Evolutionary conservation across 92 coral and sea anemone genomes (phyloP).

Genomic region (Heteractis magnifica): DNA sequence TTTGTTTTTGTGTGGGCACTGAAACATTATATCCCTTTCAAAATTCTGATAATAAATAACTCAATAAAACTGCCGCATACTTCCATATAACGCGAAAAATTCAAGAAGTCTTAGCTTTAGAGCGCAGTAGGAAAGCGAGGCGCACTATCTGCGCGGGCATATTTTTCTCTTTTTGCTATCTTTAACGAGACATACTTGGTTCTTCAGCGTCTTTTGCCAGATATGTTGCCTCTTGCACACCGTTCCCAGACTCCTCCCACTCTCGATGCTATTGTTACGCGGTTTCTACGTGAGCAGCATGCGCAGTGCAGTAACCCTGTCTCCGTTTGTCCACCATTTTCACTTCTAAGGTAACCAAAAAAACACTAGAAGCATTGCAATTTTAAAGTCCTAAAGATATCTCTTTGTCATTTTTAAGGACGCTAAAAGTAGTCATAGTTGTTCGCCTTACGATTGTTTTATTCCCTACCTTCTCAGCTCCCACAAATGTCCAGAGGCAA

Average conservation of each 20-base stretch:
- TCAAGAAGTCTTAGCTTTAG: too few relatives aligned
- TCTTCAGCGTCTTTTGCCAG: slow-evolving; percentile 59
- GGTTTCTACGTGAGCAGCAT: slow-evolving; percentile 95
- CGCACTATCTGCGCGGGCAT: background rate
- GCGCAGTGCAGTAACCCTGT: slow-evolving; percentile 93
- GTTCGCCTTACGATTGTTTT: background rate
- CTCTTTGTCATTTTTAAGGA: too few relatives aligned
- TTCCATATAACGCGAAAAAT: too few relatives aligned
- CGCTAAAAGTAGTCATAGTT: too few relatives aligned
- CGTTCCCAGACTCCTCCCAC: slow-evolving; percentile 92
- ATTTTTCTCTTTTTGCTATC: background rate
- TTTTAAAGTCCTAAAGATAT: too few relatives aligned
- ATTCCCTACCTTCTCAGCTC: slow-evolving; percentile 44
- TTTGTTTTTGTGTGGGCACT: too few relatives aligned
- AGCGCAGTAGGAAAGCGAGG: too few relatives aligned
- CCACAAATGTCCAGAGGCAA: slow-evolving; percentile 92
- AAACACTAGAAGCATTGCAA: background rate
- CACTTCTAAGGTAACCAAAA: slow-evolving; percentile 71
- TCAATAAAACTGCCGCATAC: too few relatives aligned
- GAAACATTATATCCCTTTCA: too few relatives aligned
- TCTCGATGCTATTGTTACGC: slow-evolving; percentile 88
- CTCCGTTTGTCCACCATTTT: slow-evolving; percentile 93
- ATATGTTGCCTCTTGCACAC: slow-evolving; percentile 30
- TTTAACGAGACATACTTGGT: background rate
- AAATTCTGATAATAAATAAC: too few relatives aligned